These are phyloP conservation scores for Chauna torquata DNA, from an alignment of 2,113 vertebrate genomes.

Conservation along the genomic window DNA sequence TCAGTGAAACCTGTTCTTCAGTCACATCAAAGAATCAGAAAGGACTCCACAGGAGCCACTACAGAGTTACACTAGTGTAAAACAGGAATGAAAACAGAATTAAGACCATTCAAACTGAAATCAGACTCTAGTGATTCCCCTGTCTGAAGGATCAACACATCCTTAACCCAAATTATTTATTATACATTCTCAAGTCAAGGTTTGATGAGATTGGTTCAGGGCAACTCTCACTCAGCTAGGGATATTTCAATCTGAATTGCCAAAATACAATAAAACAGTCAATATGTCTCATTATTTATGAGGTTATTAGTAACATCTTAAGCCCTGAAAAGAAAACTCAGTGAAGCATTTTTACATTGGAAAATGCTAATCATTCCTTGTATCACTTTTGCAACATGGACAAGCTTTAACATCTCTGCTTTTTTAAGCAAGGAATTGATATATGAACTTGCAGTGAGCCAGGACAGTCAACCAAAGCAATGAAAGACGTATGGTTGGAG, in stretches of 20 bases:
- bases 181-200: background rate
- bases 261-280: background rate
- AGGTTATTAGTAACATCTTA: background rate
- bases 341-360: background rate
- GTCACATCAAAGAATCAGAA: background rate
- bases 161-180: background rate
- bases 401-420: background rate
- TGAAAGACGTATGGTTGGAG: background rate
- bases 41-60: slow-evolving; percentile 15
- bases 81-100: background rate
- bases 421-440: background rate
- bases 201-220: background rate
- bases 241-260: background rate
- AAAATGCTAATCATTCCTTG: background rate
- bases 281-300: background rate
- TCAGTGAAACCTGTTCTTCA: background rate
- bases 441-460: background rate
- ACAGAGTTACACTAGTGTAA: background rate
- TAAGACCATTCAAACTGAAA: background rate
- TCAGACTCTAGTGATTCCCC: background rate
- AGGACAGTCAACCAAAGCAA: background rate
- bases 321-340: background rate
- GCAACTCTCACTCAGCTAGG: background rate
- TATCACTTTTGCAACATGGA: background rate
- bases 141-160: background rate